A percentile compares a stretch with the other conserved stretches of the same genome.
Evolutionary conservation across 2,113 vertebrate species (phyloP).

Genomic region (Theropithecus gelada): DNA sequence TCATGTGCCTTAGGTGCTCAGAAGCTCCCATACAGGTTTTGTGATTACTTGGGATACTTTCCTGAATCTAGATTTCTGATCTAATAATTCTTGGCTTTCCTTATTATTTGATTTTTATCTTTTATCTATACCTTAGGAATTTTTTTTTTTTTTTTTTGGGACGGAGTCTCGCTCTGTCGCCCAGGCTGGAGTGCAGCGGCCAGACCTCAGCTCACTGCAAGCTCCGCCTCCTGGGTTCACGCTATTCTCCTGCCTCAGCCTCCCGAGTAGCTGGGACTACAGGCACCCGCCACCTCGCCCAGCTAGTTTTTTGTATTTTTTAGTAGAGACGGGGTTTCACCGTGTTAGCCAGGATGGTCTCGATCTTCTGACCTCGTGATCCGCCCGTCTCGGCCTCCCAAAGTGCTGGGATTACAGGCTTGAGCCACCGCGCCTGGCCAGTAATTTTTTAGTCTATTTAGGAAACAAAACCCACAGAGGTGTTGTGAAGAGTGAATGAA

Average conservation of each 20-base stretch:
- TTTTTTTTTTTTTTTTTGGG: not conserved
- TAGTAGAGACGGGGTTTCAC: no score
- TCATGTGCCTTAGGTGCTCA: not conserved
- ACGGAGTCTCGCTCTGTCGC: no score
- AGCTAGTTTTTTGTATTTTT: no score
- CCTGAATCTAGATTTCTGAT: not conserved
- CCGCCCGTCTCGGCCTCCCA: no score
- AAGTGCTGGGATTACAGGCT: no score
- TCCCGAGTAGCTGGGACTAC: accelerated
- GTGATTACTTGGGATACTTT: not conserved
- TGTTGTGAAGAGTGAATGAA: not conserved
- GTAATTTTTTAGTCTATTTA: not conserved
- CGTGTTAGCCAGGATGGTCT: no score
- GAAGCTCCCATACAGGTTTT: not conserved
- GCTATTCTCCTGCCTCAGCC: no score
- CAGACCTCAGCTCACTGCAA: no score
- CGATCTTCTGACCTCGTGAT: no score
- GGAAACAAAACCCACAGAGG: not conserved
- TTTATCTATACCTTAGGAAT: not conserved
- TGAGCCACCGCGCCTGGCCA: no score
- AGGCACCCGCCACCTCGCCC: accelerated
- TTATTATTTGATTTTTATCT: not conserved
- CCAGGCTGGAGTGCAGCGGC: no score
- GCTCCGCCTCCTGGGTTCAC: no score
- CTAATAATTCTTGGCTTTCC: not conserved